Conservation (phyloP, 1,140 invertebrate genomes). For the Neotoxoptera formosana region DNA sequence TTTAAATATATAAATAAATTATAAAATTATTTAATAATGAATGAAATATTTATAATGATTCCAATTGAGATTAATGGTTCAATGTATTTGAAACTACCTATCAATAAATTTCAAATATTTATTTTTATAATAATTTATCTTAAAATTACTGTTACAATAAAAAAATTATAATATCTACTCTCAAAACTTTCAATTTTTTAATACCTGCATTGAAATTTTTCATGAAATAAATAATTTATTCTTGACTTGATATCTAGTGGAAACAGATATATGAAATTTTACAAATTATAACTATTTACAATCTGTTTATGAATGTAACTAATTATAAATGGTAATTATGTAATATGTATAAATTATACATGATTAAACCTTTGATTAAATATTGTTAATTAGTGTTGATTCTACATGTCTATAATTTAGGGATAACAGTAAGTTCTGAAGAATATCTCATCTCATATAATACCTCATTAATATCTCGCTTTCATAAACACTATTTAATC, state of each 20-base stretch:
- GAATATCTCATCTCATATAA: not conserved
- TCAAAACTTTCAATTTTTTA: not conserved
- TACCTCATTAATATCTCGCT: not conserved
- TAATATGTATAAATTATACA: too few species aligned
- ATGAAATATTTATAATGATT: not conserved
- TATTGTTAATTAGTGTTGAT: constrained; percentile 5
- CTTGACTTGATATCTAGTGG: not conserved
- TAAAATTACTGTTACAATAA: not conserved
- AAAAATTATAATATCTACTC: not conserved
- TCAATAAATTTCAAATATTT: not conserved
- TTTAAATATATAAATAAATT: not conserved
- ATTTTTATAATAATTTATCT: not conserved
- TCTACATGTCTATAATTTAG: constrained; percentile 16
- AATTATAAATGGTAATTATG: not conserved
- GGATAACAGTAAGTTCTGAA: constrained; percentile 8
- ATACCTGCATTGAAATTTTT: not conserved
- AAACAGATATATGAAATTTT: not conserved
- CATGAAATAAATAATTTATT: not conserved
- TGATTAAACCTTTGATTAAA: too few species aligned
- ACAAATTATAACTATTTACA: not conserved
- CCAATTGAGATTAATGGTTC: not conserved
- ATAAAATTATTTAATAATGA: not conserved
- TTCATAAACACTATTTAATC: not conserved
- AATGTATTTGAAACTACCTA: not conserved
- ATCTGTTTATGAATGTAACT: not conserved